These are phyloP conservation scores for Polypedilum vanderplanki DNA, from an alignment of 1,140 invertebrate species.

Conservation along the genomic window DNA sequence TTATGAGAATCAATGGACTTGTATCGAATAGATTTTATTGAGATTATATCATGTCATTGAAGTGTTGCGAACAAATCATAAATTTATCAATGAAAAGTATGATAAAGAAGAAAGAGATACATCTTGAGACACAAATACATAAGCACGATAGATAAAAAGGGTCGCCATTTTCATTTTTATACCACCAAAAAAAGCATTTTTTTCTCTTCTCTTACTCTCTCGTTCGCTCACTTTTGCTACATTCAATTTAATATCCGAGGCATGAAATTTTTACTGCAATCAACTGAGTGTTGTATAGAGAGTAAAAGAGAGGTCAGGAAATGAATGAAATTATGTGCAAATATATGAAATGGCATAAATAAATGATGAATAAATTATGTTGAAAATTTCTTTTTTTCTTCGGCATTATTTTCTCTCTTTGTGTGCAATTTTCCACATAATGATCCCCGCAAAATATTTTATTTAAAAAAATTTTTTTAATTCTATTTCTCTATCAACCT, in stretches of 20 bases:
- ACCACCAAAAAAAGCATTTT: neutral
- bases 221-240: no score
- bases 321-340: neutral
- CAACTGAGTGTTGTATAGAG: neutral
- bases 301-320: no score
- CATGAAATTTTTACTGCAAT: conserved; percentile 5
- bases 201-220: neutral
- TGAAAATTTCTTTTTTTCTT: no score
- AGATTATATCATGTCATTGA: neutral
- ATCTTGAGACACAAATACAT: conserved; percentile 23
- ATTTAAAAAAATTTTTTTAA: neutral
- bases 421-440: no score
- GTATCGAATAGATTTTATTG: neutral
- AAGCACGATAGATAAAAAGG: conserved; percentile 21
- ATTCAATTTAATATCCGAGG: neutral
- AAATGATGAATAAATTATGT: no score
- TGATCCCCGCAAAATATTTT: neutral
- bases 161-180: conserved; percentile 26
- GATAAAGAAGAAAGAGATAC: neutral
- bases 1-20: neutral
- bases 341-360: neutral
- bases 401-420: no score
- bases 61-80: neutral
- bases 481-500: neutral
- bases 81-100: neutral